phyloP scores from a whole-genome alignment of 2,888 invertebrate species.

The Dryococelus australis region DNA sequence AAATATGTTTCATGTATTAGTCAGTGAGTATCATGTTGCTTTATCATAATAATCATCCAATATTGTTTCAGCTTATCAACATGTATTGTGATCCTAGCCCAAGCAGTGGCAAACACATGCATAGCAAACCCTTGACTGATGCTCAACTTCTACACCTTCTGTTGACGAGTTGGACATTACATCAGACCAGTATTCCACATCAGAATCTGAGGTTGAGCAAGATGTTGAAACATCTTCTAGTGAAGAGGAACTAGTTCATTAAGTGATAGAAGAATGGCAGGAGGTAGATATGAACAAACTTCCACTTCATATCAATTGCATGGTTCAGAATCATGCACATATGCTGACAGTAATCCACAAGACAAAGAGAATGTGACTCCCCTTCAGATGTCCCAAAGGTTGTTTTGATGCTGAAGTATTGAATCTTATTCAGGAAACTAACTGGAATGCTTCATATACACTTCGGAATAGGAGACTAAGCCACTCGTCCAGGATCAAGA shows the following conservation, averaged over 20 bases:
- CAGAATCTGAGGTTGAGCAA: not conserved
- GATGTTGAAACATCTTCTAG: not conserved
- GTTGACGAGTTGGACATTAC: not conserved
- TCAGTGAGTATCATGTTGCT: not conserved
- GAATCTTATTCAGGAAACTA: not conserved
- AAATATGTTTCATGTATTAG: not conserved
- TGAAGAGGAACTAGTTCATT: not conserved
- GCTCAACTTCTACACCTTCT: not conserved
- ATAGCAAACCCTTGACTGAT: not conserved
- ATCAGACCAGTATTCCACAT: not conserved
- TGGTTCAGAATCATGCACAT: no score
- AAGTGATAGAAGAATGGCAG: not conserved
- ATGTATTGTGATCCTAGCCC: not conserved
- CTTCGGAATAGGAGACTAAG: not conserved
- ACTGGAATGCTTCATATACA: not conserved
- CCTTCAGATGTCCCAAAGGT: no score
- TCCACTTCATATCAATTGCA: no score
- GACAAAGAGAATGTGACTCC: no score
- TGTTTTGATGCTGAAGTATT: no score
- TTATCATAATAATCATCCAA: not conserved
- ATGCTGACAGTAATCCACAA: no score
- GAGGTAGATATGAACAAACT: no score
- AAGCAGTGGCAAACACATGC: not conserved
- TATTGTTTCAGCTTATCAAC: not conserved
- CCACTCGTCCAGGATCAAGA: conserved; percentile 7